phyloP scores from a whole-genome alignment of 1,140 invertebrate genomes.

The Drosophila rhopaloa region DNA sequence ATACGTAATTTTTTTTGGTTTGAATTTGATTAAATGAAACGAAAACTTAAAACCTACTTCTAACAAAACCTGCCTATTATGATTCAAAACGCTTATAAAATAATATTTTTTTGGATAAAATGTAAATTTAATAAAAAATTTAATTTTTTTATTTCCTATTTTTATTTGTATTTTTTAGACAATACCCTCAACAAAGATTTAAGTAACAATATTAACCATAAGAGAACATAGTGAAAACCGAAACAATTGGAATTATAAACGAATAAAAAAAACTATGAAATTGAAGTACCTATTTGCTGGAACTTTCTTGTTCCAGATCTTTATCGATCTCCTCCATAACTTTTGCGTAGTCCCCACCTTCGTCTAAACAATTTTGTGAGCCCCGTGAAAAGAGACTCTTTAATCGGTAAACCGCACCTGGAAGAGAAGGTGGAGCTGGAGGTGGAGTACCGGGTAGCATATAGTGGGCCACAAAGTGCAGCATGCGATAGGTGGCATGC shows the following conservation, averaged over 20 bases:
- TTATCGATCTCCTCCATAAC: not conserved
- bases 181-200: constrained; percentile 16
- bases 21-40: too few relatives aligned
- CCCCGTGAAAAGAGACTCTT: constrained; percentile 30
- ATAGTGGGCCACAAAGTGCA: constrained; percentile 69
- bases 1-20: not conserved
- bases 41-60: too few relatives aligned
- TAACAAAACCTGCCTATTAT: too few relatives aligned
- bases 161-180: not conserved
- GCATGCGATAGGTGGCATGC: constrained; percentile 59
- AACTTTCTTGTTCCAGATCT: too few relatives aligned
- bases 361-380: not conserved
- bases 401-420: constrained; percentile 34
- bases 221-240: not conserved
- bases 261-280: not conserved
- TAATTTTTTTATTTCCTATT: not conserved
- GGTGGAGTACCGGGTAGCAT: constrained; percentile 61
- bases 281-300: not conserved
- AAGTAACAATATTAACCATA: not conserved
- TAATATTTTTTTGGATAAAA: too few relatives aligned
- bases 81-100: too few relatives aligned
- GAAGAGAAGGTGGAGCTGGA: constrained; percentile 35
- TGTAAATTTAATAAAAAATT: not conserved
- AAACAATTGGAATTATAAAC: not conserved
- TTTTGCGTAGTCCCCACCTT: not conserved